Evolutionary conservation across 2,888 invertebrate genomes (phyloP).

Genomic region (Drosophila buzzatii): DNA sequence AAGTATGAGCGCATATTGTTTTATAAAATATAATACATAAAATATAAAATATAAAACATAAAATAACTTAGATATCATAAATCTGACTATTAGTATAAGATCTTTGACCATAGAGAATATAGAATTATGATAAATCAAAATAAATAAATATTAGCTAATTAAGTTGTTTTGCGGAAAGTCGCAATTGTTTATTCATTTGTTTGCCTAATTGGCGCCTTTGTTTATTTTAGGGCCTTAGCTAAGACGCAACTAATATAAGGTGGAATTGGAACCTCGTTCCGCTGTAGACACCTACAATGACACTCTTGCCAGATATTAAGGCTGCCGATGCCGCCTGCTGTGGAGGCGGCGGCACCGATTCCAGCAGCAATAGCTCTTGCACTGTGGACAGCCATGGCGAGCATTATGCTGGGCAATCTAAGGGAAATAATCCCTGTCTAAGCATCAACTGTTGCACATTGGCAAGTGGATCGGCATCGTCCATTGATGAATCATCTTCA

Average conservation of each 20-base stretch:
- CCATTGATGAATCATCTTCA: conserved; percentile 72
- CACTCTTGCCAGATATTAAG: conserved; percentile 82
- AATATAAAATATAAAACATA: neutral
- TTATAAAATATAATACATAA: neutral
- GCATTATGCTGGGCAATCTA: conserved; percentile 20
- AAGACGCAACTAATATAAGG: conserved; percentile 6
- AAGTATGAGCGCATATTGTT: neutral
- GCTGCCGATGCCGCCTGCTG: conserved; percentile 67
- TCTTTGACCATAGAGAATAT: neutral
- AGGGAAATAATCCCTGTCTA: conserved; percentile 37
- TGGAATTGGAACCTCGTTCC: conserved; percentile 16
- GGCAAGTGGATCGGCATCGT: conserved; percentile 78
- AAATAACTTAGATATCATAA: neutral
- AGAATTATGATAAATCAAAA: neutral
- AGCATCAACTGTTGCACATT: conserved; percentile 80
- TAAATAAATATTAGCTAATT: neutral
- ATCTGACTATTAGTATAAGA: neutral
- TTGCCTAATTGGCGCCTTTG: conserved; percentile 12
- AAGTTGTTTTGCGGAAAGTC: neutral
- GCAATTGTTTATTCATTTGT: neutral
- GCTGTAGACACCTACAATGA: conserved; percentile 57
- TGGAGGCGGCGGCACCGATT: conserved; percentile 53
- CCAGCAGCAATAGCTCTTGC: conserved; percentile 54
- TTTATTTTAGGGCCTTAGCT: conserved; percentile 10
- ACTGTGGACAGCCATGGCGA: conserved; percentile 39